Conservation (phyloP, 2,113 vertebrate genomes). For the human region GRCh38 chr15:57083001-57083500, state of each 20-base stretch:
- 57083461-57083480: background rate
- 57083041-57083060: background rate
- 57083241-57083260: background rate
- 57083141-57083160: background rate
- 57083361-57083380: background rate
- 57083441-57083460: background rate
- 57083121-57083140: background rate
- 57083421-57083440: background rate
- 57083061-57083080: background rate
- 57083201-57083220: background rate
- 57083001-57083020: background rate
- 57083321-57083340: background rate
- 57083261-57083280: background rate
- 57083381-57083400: background rate
- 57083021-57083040: background rate
- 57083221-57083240: slow-evolving; percentile 6
- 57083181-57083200: background rate
- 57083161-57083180: background rate
- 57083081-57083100: background rate
- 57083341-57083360: background rate
- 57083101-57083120: background rate
- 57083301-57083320: background rate
- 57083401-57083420: background rate
- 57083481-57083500: background rate
- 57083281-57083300: slow-evolving; percentile 16